Percentiles rank a stretch among this genome's conserved stretches.
phyloP scores from a whole-genome alignment of 1,140 invertebrate species.

The Berghia stephanieae region DNA sequence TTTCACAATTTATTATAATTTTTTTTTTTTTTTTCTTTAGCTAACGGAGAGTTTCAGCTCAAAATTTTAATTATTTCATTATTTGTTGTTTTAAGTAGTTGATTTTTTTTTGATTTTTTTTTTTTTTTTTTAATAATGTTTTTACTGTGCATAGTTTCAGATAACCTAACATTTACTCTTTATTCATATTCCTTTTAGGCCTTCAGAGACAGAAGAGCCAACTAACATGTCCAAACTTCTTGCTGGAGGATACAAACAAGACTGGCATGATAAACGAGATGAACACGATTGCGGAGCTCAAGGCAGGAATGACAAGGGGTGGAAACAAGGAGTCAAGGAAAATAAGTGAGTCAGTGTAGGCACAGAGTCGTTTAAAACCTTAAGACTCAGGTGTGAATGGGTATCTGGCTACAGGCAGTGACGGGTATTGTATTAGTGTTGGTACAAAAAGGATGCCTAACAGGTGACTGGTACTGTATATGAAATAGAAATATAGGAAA shows the following conservation, averaged over 20 bases:
- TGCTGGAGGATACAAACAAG: slow-evolving; percentile 52
- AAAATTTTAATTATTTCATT: neutral
- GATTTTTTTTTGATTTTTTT: neutral
- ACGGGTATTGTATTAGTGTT: no score
- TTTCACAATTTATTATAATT: neutral
- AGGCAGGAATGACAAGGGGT: neutral
- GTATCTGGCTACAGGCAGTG: no score
- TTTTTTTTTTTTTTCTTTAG: slow-evolving; percentile 22
- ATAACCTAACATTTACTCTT: neutral
- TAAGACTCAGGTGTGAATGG: no score
- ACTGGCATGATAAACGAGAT: slow-evolving; percentile 53
- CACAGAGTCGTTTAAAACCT: no score
- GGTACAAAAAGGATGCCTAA: no score
- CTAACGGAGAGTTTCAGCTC: slow-evolving; percentile 3
- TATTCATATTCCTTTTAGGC: slow-evolving; percentile 15
- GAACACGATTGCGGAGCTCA: no score
- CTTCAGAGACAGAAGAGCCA: slow-evolving; percentile 38
- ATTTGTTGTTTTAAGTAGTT: neutral
- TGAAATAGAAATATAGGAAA: no score
- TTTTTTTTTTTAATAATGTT: neutral
- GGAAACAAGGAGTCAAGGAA: neutral
- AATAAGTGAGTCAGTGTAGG: neutral
- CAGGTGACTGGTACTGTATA: no score
- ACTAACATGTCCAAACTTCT: slow-evolving; percentile 53
- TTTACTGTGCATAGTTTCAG: neutral